Base-by-base conservation (phyloP, 2,113 vertebrate genomes). In the Genyomyrus donnyi region DNA sequence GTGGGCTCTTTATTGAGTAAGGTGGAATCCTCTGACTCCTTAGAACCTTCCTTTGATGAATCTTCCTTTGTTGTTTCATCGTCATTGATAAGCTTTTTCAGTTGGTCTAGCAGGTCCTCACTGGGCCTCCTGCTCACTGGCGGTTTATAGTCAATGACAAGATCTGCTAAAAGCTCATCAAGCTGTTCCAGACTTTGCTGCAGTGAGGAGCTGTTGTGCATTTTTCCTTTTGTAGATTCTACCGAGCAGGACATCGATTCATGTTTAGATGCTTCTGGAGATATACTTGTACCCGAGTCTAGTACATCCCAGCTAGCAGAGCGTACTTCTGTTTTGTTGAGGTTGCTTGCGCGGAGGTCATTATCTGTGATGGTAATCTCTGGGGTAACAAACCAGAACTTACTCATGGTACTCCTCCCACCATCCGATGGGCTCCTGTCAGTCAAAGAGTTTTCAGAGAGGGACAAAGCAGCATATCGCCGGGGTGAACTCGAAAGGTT, bases 331-430 rank as follows among this genome's bases (percentile, higher is more conserved):
- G 91, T 91, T 85, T 95, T 96, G 85, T 92, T 93, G 87, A 95
- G 92, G 90, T 94, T 96, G 0, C 96, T 94, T 0, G 96, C 92
- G 0, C 96, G 96, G 90, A 98, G 96, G 91, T 99, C 98, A 0
- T 99, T 99, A 94, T 99, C 98, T 0, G 98, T 99, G 94, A 99
- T 99, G 90, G 98, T 99, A 93, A 99, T 99, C 93, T 99, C 98
- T 0, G 98, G 98, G 0, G 98, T 98, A 74, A 99, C 96, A 3
- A 97, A 98, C 98, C 98, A 99, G 13, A 97, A 97, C 87, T 97
- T 97, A 89, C 95, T 95, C 0, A 92, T 88, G 1, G 93, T 88
- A 27, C 93, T 94, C 0, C 96, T 95, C 53, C 96, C 93, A 0
- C 95, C 93, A 0, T 98, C 97, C 0, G 94, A 93, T 0, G 97